phyloP scores from a whole-genome alignment of 2,113 vertebrate species.

The Caloenas nicobarica region DNA sequence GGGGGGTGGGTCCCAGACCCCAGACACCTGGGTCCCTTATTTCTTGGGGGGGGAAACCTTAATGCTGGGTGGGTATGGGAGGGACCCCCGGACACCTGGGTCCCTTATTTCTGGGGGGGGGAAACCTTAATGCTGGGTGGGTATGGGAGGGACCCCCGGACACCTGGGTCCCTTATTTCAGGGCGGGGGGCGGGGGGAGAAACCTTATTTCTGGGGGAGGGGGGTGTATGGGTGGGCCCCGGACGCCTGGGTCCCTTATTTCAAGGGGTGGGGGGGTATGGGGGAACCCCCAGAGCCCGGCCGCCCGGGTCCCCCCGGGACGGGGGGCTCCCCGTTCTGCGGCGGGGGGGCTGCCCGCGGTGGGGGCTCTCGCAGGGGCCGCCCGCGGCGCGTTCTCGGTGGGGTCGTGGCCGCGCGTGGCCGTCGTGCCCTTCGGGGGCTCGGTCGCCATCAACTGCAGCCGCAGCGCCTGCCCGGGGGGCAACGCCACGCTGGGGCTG shows the following conservation, averaged over 20 bases:
- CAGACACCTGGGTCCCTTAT: too few relatives aligned
- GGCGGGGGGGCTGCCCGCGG: background rate
- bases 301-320: too few relatives aligned
- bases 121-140: too few relatives aligned
- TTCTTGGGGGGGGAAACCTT: background rate
- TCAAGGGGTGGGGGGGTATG: too few relatives aligned
- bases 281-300: too few relatives aligned
- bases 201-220: background rate
- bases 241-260: too few relatives aligned
- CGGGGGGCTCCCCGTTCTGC: too few relatives aligned
- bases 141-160: background rate
- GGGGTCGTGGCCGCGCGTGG: background rate
- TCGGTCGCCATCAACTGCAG: conserved; percentile 35
- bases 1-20: too few relatives aligned
- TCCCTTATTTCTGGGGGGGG: too few relatives aligned
- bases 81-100: background rate
- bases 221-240: background rate
- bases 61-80: background rate
- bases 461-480: background rate
- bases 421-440: conserved; percentile 29
- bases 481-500: background rate
- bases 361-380: background rate
- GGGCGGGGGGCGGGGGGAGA: too few relatives aligned
- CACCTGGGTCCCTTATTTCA: too few relatives aligned
- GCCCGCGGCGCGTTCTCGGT: background rate